A percentile compares a stretch with the other conserved stretches of the same genome.
Conservation (phyloP, 1,140 invertebrate species). For the Coptotermes formosanus region DNA sequence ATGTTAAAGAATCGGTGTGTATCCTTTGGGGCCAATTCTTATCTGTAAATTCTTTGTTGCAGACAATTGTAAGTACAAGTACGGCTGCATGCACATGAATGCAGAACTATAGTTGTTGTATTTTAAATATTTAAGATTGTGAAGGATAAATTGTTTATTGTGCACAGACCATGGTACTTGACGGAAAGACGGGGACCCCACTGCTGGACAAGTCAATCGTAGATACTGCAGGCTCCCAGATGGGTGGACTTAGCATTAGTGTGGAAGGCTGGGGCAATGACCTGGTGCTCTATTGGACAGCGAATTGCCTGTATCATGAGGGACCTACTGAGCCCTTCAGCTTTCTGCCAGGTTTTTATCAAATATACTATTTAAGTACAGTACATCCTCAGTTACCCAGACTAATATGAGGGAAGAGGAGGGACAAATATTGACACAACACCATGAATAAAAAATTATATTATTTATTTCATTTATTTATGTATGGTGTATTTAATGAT, state of each 20-base stretch:
- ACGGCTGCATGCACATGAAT: no score
- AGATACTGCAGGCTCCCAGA: conserved; percentile 65
- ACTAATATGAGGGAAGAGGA: neutral
- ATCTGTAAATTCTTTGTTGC: no score
- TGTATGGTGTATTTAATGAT: no score
- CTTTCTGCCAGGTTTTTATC: conserved; percentile 48
- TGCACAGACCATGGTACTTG: conserved; percentile 61
- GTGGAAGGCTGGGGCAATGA: conserved; percentile 67
- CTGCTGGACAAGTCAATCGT: conserved; percentile 53
- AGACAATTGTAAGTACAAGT: no score
- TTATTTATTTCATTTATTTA: no score
- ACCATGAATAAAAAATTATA: no score
- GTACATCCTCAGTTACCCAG: neutral
- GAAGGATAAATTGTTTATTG: no score
- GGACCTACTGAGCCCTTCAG: conserved; percentile 46
- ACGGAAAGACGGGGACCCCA: conserved; percentile 53
- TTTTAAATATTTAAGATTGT: no score
- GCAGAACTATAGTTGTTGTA: no score
- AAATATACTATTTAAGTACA: neutral
- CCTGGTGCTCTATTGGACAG: conserved; percentile 72
- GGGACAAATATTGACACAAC: no score
- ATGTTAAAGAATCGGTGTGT: no score
- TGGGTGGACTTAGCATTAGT: conserved; percentile 64
- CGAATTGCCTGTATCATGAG: conserved; percentile 60
- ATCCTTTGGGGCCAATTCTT: no score